Base-by-base conservation (phyloP, 2,113 vertebrate genomes). In the Xiphophorus couchianus region DNA sequence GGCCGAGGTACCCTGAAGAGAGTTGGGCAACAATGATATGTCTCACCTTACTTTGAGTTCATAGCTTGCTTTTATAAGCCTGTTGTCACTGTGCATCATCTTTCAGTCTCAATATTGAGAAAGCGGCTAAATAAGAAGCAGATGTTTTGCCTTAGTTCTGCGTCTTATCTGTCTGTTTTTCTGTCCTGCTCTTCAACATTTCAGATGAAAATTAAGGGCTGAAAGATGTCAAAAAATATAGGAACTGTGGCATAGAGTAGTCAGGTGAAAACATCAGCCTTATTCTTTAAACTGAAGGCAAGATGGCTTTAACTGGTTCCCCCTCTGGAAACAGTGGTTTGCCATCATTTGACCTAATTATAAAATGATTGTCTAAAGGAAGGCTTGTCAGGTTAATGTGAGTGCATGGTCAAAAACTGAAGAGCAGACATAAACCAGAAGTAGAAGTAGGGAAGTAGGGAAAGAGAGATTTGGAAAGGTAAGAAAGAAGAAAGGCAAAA, bases 331-430 rank as follows among this genome's bases (percentile, higher is more conserved):
- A 71, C 69, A 37, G 62, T 71, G 84, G 84, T 88, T 84, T 84
- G 70, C 72, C 51, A 44, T 84, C 76, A 90, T 90, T 84, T 87
- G 76, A 81, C 71, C 72, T 80, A 83, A 90, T 83, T 78, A 60
- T 70, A 71, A n/a, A 60, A 74, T 64, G 63, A 37, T 73, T 80
- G 69, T 15, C 51, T 22, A 30, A 54, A 33, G 8, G 70, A 28
- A 2, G 37, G 33, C 66, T 63, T 78, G 86, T 71, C 77, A 74
- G 76, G 61, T 86, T 74, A 54, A 17, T 77, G 42, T 35, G 10
- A 22, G 75, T 5, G 35, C 0, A 63, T 67, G 31, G 70, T 71
- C 76, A 79, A 81, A 5, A 15, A 71, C 7, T 72, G 8, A 29
- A 37, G 39, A 4, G 2, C 17, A 58, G 5, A 80, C 54, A 51